phyloP scores from a whole-genome alignment of 2,797 vertebrate species.

The Hipposideros larvatus region DNA sequence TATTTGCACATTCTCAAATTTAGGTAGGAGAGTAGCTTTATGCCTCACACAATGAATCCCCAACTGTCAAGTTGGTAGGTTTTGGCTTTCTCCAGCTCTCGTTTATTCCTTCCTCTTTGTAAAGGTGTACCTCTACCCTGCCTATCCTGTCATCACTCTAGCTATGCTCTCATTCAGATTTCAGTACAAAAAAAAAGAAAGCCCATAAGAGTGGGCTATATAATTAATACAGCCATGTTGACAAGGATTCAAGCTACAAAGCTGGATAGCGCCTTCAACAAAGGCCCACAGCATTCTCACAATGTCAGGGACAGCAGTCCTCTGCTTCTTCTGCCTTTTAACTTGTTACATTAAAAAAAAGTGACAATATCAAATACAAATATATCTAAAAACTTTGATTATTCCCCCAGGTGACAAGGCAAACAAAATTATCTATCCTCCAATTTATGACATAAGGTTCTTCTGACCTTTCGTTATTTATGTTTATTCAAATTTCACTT shows the following conservation, averaged over 20 bases:
- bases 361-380: neutral
- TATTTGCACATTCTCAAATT: neutral
- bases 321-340: neutral
- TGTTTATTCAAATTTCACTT: constrained; percentile 27
- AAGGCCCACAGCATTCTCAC: neutral
- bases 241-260: neutral
- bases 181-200: neutral
- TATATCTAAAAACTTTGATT: neutral
- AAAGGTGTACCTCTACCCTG: neutral
- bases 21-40: neutral
- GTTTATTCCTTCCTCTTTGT: neutral
- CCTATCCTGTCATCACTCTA: neutral
- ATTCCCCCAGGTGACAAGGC: neutral
- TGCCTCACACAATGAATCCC: neutral
- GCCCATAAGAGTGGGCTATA: neutral
- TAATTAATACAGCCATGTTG: neutral
- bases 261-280: neutral
- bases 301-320: neutral
- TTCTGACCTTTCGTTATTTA: neutral
- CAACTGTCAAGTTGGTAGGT: neutral
- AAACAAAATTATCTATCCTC: neutral
- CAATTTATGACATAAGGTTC: neutral
- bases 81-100: neutral
- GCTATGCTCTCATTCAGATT: neutral
- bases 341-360: neutral